phyloP scores from a whole-genome alignment of 2,888 invertebrate genomes.

The Sympetrum striolatum region DNA sequence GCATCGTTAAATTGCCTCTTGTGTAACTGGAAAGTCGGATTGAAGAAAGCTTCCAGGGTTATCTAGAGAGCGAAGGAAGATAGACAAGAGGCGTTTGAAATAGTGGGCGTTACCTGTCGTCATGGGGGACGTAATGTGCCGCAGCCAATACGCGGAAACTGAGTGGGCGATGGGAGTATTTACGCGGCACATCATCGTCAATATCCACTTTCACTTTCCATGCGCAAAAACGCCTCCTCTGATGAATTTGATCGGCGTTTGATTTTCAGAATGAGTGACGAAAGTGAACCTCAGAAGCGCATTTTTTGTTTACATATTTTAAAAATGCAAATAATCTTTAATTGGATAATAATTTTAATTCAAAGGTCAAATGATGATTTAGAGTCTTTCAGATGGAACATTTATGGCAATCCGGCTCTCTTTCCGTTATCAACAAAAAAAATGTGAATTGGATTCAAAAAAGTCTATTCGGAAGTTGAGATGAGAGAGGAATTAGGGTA shows the following conservation, averaged over 20 bases:
- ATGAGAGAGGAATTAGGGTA: too few species aligned
- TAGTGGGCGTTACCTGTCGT: background rate
- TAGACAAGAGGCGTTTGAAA: background rate
- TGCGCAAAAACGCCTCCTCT: background rate
- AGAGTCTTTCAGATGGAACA: background rate
- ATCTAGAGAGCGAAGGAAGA: background rate
- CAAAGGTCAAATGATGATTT: background rate
- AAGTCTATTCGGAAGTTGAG: too few species aligned
- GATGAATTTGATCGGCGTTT: background rate
- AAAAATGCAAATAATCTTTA: too few species aligned
- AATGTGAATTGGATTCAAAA: too few species aligned
- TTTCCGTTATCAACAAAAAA: too few species aligned
- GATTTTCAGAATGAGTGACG: too few species aligned
- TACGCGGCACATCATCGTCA: background rate
- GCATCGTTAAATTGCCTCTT: background rate
- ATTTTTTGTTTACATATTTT: too few species aligned
- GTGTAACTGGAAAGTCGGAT: background rate
- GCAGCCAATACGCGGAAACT: background rate
- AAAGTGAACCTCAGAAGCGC: too few species aligned
- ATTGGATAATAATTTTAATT: too few species aligned
- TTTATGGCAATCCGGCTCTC: too few species aligned
- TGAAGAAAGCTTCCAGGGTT: background rate
- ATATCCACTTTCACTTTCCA: background rate
- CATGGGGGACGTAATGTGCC: background rate
- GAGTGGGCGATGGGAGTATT: background rate